phyloP scores from a whole-genome alignment of 2,888 invertebrate genomes.

The Chymomyza caudatula region DNA sequence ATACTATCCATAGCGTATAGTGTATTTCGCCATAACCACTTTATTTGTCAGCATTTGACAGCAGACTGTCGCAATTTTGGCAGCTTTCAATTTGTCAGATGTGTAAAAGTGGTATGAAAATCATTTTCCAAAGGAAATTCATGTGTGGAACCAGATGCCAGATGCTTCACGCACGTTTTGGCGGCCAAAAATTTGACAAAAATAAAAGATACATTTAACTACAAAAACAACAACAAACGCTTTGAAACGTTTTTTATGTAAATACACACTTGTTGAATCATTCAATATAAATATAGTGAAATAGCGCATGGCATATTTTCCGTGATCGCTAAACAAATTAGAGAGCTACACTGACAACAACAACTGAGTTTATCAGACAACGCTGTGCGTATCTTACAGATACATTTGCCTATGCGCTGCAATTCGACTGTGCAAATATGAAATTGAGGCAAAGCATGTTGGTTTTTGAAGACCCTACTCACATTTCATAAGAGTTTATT shows the following conservation, averaged over 20 bases:
- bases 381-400: background rate
- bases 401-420: constrained; percentile 11
- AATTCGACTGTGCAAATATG: constrained; percentile 44
- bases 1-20: background rate
- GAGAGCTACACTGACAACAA: background rate
- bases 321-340: background rate
- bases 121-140: constrained; percentile 29
- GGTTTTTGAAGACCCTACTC: background rate
- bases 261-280: constrained; percentile 36
- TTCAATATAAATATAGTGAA: background rate
- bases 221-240: constrained; percentile 19
- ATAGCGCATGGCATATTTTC: background rate
- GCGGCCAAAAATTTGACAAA: background rate
- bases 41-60: constrained; percentile 61
- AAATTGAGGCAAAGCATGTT: constrained; percentile 38
- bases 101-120: constrained; percentile 1
- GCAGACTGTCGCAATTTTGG: constrained; percentile 59
- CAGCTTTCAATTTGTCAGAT: constrained; percentile 60
- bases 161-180: background rate
- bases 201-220: constrained; percentile 15
- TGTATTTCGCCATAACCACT: constrained; percentile 20
- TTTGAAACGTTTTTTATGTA: constrained; percentile 14
- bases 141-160: background rate
- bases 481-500: background rate
- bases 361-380: background rate